Base-by-base conservation (phyloP, 2,113 vertebrate species). In the Petromus typicus region DNA sequence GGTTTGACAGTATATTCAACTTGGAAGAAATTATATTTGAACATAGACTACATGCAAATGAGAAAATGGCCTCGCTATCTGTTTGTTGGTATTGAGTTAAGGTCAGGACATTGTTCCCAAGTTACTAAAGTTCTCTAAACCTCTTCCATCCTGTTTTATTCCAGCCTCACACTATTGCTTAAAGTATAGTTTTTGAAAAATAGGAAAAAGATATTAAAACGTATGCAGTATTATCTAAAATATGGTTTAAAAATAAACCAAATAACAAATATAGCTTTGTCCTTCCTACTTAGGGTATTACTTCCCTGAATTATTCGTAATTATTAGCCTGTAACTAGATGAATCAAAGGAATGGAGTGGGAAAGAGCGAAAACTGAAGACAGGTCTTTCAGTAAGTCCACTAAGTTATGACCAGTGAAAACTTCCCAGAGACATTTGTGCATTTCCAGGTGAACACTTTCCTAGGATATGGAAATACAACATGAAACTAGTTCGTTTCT, bases 11-110 rank as follows among this genome's bases (percentile, higher is more conserved):
- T 89, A 97, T 93, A 81, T 80, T 32, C 22, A 92, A 32, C 40
- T 91, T 96, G 59, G 57, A 51, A 93, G 57, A 51, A 93, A 97
- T 95, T 75, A 91, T 25, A 37, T 97, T 83, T 96, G 89, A 96
- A 97, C 79, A 32, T 22, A 23, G 73, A 69, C 86, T 88, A n/a
- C 67, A 90, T 78, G 86, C 92, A 73, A 93, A 17, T 92, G 88
- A 45, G 27, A 94, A n/a, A 97, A 97, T 69, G 22, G 87, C 54
- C 78, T 57, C 85, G 93, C 63, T 81, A 95, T 2, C 2, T 48
- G 78, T 56, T 64, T 82, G 89, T 8, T 57, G 25, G 54, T 32
- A 96, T 88, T 95, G 95, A 71, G 2, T 81, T 85, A 95, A 45
- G 82, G 91, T 66, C 45, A 81, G 32, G 22, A 66, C 63, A 56